Evolutionary conservation across 1,140 invertebrate species (phyloP), one percentile per base, ranked within the genome.

Genomic region (Drosophila serrata): DNA sequence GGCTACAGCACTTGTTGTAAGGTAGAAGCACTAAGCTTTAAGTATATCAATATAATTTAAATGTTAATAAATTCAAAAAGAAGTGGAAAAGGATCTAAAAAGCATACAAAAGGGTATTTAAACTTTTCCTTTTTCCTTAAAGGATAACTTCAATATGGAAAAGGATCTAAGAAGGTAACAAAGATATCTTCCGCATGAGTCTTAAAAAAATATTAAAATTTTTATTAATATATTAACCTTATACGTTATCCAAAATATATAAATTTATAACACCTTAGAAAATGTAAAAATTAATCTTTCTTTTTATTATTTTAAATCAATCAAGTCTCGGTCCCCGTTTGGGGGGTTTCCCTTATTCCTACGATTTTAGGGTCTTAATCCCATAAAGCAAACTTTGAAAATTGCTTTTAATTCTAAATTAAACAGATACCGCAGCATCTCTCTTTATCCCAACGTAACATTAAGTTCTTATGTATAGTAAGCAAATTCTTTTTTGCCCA

Each of bases 401-500:
- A 5, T 19, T 13, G 6, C 27, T 33, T 6, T 5, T 2, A 7
- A 7, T 6, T 53, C 49, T 0, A 8, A 35, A 35, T 35, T 0
- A 15, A 53, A 35, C 6, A n/a, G n/a, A n/a, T n/a, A n/a, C n/a
- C n/a, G n/a, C n/a, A n/a, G n/a, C n/a, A n/a, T n/a, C n/a, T n/a
- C n/a, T n/a, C 7, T 15, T 4, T 17, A 35, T 22, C 13, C 4
- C 12, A 22, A 1, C 5, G 22, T 22, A 55, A 55, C 27, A 17
- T 40, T 63, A n/a, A n/a, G n/a, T n/a, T n/a, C n/a, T n/a, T 6
- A 11, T 59, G 35, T 19, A 22, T 3, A 13, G 42, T 6, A n/a
- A 58, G n/a, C 11, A 39, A 62, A 29, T 27, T 55, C 33, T 24
- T 27, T 46, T 39, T 37, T 55, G 8, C 31, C 31, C 15, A 42